Conservation (phyloP, 2,797 vertebrate species). For the Sebastes itinus region DNA sequence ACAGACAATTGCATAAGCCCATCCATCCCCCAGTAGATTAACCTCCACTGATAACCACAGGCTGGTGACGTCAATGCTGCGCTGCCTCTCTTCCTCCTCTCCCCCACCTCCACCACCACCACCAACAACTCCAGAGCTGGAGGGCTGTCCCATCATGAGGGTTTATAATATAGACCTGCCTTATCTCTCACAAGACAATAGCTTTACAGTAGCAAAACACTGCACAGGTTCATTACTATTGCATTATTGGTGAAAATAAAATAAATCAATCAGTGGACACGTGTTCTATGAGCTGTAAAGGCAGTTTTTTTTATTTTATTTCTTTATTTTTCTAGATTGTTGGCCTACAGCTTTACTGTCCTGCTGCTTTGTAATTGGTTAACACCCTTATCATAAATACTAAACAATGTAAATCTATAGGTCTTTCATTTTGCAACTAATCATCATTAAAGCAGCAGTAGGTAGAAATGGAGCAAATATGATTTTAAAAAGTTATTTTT, state of each 20-base stretch:
- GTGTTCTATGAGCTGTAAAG: too few species aligned
- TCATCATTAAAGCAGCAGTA: too few species aligned
- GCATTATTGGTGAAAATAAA: background rate
- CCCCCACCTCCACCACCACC: conserved; percentile 24
- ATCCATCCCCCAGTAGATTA: conserved; percentile 76
- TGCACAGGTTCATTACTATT: background rate
- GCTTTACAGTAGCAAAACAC: background rate
- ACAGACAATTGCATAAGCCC: conserved; percentile 83
- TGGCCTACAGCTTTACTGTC: background rate
- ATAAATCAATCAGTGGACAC: background rate
- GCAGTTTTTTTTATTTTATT: background rate
- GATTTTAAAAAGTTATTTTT: too few species aligned
- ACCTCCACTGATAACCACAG: conserved; percentile 76
- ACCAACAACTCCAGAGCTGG: conserved; percentile 24
- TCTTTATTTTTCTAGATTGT: background rate
- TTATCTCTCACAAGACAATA: conserved; percentile 27
- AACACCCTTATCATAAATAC: background rate
- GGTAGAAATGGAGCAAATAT: too few species aligned
- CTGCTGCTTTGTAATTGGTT: background rate
- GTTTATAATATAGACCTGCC: conserved; percentile 9
- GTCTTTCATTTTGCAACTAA: too few species aligned
- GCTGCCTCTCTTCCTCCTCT: conserved; percentile 46
- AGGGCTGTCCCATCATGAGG: conserved; percentile 15
- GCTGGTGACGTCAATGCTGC: conserved; percentile 76
- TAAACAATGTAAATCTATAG: background rate